phyloP scores from a whole-genome alignment of 2,113 vertebrate genomes.

The Spheniscus mendiculus region DNA sequence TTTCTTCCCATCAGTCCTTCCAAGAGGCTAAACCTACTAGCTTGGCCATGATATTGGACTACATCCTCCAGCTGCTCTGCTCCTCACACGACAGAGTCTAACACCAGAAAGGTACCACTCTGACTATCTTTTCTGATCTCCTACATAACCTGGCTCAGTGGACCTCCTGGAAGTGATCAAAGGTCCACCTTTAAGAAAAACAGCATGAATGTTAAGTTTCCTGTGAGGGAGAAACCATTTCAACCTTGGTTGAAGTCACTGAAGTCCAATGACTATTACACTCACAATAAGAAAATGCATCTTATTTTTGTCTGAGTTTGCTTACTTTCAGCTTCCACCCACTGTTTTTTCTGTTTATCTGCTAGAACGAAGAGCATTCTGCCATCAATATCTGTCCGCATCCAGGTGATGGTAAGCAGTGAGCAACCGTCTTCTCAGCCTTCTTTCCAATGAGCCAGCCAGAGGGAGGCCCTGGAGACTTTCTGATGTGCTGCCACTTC shows the following conservation, averaged over 20 bases:
- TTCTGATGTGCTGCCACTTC: not conserved
- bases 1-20: not conserved
- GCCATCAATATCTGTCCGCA: not conserved
- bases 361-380: not conserved
- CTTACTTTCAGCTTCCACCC: not conserved
- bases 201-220: not conserved
- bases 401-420: not conserved
- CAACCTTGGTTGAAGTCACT: not conserved
- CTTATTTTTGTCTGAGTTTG: not conserved
- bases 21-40: not conserved
- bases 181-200: not conserved
- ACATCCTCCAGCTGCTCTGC: not conserved
- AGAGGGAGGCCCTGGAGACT: not conserved
- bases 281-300: not conserved
- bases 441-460: not conserved
- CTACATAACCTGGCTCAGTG: not conserved
- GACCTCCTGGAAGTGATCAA: not conserved
- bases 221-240: not conserved
- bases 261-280: not conserved
- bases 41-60: not conserved
- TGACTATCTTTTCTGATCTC: not conserved
- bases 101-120: not conserved
- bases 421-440: not conserved
- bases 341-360: not conserved
- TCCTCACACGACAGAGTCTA: not conserved